phyloP scores from a whole-genome alignment of 1,140 invertebrate species.

The Asobara japonica region DNA sequence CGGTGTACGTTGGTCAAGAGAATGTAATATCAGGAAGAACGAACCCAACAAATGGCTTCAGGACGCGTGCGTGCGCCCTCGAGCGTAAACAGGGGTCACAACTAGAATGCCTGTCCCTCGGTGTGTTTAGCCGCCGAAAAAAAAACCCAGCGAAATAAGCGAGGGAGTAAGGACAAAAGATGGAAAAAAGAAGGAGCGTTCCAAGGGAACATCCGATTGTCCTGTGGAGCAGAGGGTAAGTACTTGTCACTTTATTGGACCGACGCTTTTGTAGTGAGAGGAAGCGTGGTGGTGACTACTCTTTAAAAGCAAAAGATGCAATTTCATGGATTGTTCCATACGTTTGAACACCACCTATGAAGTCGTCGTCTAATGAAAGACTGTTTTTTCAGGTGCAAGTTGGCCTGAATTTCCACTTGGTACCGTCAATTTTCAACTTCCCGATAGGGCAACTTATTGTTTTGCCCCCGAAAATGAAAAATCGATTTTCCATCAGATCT shows the following conservation, averaged over 20 bases:
- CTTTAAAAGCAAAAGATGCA: no score
- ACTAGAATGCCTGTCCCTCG: background rate
- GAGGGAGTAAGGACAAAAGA: background rate
- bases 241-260: background rate
- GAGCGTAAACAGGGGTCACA: slow-evolving; percentile 21
- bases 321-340: no score
- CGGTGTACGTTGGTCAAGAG: background rate
- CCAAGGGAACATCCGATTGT: slow-evolving; percentile 20
- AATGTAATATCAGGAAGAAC: slow-evolving; percentile 1
- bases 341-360: no score
- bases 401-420: no score
- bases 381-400: no score
- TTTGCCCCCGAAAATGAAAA: no score
- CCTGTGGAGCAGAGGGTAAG: background rate
- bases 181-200: background rate
- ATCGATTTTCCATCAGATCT: no score
- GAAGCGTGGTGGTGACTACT: no score
- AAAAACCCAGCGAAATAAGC: background rate
- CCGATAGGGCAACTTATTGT: no score
- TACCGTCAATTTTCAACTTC: no score
- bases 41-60: slow-evolving; percentile 2
- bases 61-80: slow-evolving; percentile 31
- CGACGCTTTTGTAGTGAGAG: background rate
- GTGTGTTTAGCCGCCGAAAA: slow-evolving; percentile 11
- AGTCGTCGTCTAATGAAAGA: no score